Conservation (phyloP, 2,113 vertebrate genomes). For the Pandion haliaetus region DNA sequence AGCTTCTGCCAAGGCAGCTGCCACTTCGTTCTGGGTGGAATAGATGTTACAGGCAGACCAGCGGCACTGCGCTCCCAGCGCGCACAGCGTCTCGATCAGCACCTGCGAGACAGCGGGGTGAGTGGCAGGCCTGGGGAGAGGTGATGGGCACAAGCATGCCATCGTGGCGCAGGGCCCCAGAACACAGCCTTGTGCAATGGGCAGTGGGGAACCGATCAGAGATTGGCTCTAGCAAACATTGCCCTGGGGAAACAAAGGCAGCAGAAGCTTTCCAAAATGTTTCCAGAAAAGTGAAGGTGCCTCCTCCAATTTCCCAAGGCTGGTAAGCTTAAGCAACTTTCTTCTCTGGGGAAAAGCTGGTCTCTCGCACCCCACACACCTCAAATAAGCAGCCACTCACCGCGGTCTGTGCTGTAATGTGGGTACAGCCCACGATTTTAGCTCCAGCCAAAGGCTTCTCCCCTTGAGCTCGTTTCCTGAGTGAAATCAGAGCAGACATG, state of each 20-base stretch:
- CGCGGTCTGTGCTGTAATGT: slow-evolving; percentile 97
- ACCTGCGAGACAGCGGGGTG: slow-evolving; percentile 72
- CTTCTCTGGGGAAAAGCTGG: neutral
- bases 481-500: slow-evolving; percentile 97
- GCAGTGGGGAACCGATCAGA: neutral
- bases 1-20: slow-evolving; percentile 91
- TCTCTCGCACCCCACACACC: neutral
- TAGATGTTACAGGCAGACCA: slow-evolving; percentile 99
- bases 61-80: slow-evolving; percentile 95
- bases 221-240: neutral
- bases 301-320: neutral
- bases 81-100: slow-evolving; percentile 95
- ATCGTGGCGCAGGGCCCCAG: neutral
- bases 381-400: slow-evolving; percentile 72
- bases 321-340: neutral
- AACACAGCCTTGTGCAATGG: neutral
- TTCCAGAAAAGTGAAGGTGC: neutral
- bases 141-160: neutral
- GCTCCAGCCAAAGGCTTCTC: slow-evolving; percentile 97
- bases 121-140: neutral
- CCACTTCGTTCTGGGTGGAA: slow-evolving; percentile 97
- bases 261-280: neutral
- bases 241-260: neutral
- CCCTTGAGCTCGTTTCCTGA: slow-evolving; percentile 97
- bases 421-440: slow-evolving; percentile 97